Percentiles rank a stretch among this genome's conserved stretches.
Conservation (phyloP, 2,113 vertebrate species). For the Dromas ardeola region DNA sequence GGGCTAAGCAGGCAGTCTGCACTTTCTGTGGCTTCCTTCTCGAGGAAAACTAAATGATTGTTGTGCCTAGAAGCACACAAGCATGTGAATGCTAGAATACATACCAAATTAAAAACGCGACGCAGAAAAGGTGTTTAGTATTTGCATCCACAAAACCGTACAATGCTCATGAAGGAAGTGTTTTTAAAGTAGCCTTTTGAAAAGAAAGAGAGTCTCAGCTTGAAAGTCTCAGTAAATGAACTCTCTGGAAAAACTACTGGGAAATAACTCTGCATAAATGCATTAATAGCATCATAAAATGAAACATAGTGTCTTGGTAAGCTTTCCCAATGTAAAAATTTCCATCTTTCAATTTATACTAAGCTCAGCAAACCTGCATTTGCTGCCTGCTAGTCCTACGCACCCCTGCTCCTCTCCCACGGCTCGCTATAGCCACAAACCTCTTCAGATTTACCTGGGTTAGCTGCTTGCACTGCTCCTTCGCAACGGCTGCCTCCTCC, state of each 20-base stretch:
- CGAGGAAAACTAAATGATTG: neutral
- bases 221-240: neutral
- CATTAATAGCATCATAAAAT: neutral
- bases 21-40: neutral
- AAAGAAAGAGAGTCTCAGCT: neutral
- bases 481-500: constrained; percentile 87
- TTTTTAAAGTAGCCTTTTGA: neutral
- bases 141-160: neutral
- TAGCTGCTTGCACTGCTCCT: constrained; percentile 95
- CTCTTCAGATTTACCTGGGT: constrained; percentile 81
- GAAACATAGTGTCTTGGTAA: accelerated
- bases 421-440: neutral
- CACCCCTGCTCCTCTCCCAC: neutral
- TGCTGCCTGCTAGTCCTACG: neutral
- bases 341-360: neutral
- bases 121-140: neutral
- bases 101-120: neutral
- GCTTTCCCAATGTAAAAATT: neutral
- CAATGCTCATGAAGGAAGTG: neutral
- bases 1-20: neutral
- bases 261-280: neutral
- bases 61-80: neutral
- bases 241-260: neutral
- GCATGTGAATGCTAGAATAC: neutral
- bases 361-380: neutral